Conservation (phyloP, 2,888 invertebrate genomes). For the Pteria penguin region DNA sequence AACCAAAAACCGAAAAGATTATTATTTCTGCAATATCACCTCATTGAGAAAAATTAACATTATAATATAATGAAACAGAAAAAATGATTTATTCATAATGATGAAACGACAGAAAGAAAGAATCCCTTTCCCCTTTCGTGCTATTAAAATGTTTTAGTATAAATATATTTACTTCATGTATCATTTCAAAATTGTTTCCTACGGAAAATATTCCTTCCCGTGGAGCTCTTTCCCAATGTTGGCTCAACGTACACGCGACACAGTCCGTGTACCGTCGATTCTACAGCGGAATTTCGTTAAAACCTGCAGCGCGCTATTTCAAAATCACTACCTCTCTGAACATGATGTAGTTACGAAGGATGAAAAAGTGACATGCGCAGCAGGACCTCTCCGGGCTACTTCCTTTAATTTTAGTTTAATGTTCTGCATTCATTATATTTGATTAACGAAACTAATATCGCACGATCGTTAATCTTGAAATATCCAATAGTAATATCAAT, state of each 20-base stretch:
- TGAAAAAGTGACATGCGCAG: constrained; percentile 44
- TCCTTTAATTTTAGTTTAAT: constrained; percentile 36
- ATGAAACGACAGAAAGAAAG: no score
- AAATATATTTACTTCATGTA: no score
- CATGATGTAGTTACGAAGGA: constrained; percentile 29
- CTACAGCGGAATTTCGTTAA: constrained; percentile 46
- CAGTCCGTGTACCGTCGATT: constrained; percentile 14
- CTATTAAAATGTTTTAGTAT: no score
- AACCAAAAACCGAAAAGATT: no score
- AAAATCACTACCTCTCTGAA: constrained; percentile 15
- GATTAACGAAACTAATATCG: constrained; percentile 45
- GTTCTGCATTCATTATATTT: constrained; percentile 32
- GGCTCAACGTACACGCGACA: constrained; percentile 33
- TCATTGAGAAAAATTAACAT: no score
- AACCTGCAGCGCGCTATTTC: constrained; percentile 38
- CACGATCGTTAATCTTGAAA: constrained; percentile 21
- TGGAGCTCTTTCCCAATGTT: not conserved
- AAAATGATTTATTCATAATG: no score
- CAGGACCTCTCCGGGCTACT: constrained; percentile 28
- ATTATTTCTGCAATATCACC: no score
- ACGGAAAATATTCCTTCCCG: not conserved
- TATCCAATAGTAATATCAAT: constrained; percentile 29
- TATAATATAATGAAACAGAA: no score
- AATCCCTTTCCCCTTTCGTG: no score
- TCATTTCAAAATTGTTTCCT: no score